Percentiles rank a stretch among this genome's conserved stretches.
Evolutionary conservation across 2,797 vertebrate species (phyloP).

Genomic region (Mionectes olivaceus): DNA sequence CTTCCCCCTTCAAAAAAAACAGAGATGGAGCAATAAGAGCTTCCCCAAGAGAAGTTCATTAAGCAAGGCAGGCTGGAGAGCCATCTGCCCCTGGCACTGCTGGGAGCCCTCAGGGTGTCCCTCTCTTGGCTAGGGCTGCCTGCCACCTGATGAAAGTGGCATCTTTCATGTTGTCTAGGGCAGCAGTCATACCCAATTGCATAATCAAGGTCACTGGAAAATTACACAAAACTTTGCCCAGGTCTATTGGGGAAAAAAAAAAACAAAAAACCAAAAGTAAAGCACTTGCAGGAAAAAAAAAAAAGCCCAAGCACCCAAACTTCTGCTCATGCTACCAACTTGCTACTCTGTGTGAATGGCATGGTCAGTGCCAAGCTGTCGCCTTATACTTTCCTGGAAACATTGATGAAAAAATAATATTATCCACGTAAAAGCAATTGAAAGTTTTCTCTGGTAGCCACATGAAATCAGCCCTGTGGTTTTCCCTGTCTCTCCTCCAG

Average conservation of each 20-base stretch:
- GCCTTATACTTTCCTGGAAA: neutral
- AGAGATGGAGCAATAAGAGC: neutral
- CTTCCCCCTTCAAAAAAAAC: fast-evolving
- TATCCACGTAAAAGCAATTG: neutral
- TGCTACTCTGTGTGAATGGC: neutral
- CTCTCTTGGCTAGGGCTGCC: neutral
- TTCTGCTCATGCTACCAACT: neutral
- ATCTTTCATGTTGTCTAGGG: constrained; percentile 55
- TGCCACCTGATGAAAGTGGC: constrained; percentile 13
- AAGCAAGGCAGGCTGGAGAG: neutral
- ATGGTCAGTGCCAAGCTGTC: neutral
- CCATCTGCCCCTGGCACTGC: neutral
- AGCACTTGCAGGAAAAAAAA: neutral
- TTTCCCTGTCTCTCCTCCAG: neutral
- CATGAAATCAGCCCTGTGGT: neutral
- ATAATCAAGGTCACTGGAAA: constrained; percentile 73
- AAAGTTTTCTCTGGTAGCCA: neutral
- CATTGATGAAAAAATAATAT: neutral
- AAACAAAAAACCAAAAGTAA: constrained; percentile 12
- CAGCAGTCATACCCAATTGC: constrained; percentile 53
- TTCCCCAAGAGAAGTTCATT: neutral
- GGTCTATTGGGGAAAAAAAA: neutral
- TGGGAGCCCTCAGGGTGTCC: neutral
- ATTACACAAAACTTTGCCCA: constrained; percentile 72
- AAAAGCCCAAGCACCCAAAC: neutral